Evolutionary conservation across 2,113 vertebrate genomes (phyloP).

Genomic region (Crotalus viridis): DNA sequence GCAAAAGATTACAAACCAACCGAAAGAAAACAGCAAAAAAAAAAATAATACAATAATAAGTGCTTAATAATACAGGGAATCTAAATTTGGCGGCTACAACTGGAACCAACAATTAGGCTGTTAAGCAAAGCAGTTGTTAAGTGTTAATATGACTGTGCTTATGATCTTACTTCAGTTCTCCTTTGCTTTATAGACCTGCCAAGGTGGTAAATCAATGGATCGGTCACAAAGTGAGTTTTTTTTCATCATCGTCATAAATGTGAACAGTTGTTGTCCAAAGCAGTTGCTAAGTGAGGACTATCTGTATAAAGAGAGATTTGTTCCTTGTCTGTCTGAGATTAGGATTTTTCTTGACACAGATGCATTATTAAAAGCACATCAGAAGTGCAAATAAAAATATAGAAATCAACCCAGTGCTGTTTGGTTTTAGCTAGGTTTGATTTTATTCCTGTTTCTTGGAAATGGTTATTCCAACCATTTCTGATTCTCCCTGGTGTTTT

Average conservation of each 20-base stretch:
- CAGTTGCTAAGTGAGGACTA: not conserved
- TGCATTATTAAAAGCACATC: not conserved
- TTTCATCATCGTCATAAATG: too few relatives aligned
- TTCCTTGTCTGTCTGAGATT: not conserved
- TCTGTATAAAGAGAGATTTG: not conserved
- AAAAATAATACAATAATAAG: not conserved
- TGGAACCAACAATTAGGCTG: not conserved
- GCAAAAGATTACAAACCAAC: not conserved
- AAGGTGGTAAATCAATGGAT: not conserved
- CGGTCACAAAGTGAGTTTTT: not conserved
- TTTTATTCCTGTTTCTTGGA: not conserved
- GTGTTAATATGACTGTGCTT: not conserved
- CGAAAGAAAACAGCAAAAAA: not conserved
- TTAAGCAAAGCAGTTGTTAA: not conserved
- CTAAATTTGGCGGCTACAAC: not conserved
- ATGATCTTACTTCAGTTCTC: not conserved
- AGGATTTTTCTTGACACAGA: not conserved
- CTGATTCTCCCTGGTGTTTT: not conserved
- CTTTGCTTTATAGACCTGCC: not conserved
- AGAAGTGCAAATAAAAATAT: not conserved
- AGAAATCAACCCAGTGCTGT: not conserved
- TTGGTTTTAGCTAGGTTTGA: not conserved
- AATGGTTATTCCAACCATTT: not conserved
- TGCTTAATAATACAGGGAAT: not conserved
- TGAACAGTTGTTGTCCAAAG: too few relatives aligned